Conservation (phyloP, 2,888 invertebrate species). For the Blomia tropicalis region DNA sequence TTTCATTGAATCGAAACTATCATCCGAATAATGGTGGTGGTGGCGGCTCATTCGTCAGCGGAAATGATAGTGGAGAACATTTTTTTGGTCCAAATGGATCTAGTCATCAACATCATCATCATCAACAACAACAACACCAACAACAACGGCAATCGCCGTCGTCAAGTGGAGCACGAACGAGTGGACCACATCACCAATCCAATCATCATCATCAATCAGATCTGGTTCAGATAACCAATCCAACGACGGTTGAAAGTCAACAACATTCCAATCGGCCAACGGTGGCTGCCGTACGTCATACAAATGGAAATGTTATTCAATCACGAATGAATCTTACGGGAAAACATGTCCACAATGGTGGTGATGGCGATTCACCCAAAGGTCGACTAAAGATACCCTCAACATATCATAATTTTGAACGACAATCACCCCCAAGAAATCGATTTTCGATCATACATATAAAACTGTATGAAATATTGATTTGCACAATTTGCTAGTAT, state of each 20-base stretch:
- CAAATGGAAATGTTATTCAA: too few species aligned
- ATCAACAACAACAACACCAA: not conserved
- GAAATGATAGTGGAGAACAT: conserved; percentile 7
- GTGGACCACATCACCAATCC: not conserved
- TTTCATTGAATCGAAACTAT: conserved; percentile 45
- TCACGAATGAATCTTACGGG: too few species aligned
- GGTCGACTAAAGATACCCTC: not conserved
- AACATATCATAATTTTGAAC: not conserved
- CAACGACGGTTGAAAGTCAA: not conserved
- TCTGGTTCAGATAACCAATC: not conserved
- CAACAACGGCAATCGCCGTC: not conserved
- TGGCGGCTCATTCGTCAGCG: not conserved
- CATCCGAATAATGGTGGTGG: not conserved
- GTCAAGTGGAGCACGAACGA: not conserved
- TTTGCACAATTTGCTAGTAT: too few species aligned
- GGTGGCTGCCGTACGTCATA: not conserved
- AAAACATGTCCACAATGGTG: too few species aligned
- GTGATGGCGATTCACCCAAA: not conserved
- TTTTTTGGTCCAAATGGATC: not conserved
- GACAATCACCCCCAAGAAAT: conserved; percentile 4
- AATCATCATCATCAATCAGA: conserved; percentile 1
- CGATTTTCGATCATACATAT: too few species aligned
- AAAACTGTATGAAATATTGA: too few species aligned
- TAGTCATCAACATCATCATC: not conserved
- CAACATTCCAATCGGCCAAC: not conserved